Evolutionary conservation across 2,888 invertebrate genomes (phyloP).

Genomic region (Eristalis arbustorum): DNA sequence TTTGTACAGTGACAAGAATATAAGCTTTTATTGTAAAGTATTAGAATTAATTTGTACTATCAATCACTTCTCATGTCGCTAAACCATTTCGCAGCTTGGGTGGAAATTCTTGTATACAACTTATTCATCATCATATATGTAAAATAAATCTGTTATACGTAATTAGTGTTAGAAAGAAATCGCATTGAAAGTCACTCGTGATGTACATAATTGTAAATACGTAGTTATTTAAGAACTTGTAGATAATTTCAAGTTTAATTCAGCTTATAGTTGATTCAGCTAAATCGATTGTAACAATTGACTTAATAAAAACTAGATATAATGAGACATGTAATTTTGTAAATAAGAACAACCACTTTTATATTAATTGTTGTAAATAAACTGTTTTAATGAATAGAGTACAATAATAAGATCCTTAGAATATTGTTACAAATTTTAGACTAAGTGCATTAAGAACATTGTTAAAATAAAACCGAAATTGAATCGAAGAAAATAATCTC

Average conservation of each 20-base stretch:
- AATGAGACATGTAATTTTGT: neutral
- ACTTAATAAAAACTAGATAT: neutral
- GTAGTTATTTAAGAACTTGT: neutral
- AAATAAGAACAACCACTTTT: neutral
- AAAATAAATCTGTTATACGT: neutral
- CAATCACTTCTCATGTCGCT: too few species aligned
- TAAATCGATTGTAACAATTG: slow-evolving; percentile 27
- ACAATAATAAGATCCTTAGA: neutral
- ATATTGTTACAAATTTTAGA: neutral
- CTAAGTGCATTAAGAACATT: neutral
- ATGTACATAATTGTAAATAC: slow-evolving; percentile 33
- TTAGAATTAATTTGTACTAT: too few species aligned
- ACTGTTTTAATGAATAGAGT: neutral
- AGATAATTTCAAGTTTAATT: neutral
- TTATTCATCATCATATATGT: neutral
- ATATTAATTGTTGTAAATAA: neutral
- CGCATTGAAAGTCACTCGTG: neutral
- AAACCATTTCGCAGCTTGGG: too few species aligned
- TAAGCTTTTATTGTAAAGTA: neutral
- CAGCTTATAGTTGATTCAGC: neutral
- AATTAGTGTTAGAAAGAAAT: neutral
- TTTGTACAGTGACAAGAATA: neutral
- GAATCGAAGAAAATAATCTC: neutral
- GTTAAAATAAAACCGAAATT: neutral
- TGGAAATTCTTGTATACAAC: too few species aligned